Conservation (phyloP, 2,888 invertebrate species). For the Agrotis puta region DNA sequence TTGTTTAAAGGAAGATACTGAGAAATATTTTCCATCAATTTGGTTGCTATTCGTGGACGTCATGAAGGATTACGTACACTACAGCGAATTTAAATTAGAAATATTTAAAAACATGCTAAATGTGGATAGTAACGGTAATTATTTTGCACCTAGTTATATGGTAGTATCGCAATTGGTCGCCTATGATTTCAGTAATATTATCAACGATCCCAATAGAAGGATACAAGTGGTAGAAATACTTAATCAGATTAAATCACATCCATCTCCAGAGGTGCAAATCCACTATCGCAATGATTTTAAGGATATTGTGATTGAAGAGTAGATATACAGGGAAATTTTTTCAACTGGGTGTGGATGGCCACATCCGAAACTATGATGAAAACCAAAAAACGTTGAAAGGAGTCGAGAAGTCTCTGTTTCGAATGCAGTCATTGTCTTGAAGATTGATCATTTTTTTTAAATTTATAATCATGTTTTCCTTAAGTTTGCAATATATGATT, state of each 20-base stretch:
- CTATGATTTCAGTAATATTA: not conserved
- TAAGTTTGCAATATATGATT: no score
- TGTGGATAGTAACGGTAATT: not conserved
- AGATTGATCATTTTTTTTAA: no score
- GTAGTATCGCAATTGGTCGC: conserved; percentile 36
- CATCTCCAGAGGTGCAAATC: conserved; percentile 62
- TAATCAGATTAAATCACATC: conserved; percentile 54
- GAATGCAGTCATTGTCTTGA: no score
- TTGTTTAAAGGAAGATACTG: conserved; percentile 60
- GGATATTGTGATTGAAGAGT: not conserved
- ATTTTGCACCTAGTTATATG: conserved; percentile 49
- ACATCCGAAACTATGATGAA: no score
- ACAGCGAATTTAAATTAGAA: conserved; percentile 19
- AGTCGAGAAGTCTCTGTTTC: no score
- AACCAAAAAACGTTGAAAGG: no score
- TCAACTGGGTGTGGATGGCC: no score
- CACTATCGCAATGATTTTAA: conserved; percentile 54
- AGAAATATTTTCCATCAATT: conserved; percentile 54
- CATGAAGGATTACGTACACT: no score
- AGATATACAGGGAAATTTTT: no score
- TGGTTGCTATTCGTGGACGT: conserved; percentile 44
- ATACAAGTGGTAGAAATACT: not conserved
- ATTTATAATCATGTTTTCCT: no score
- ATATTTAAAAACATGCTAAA: conserved; percentile 32
- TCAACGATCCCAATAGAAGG: not conserved